phyloP scores from a whole-genome alignment of 2,888 invertebrate species.

The Celastrina argiolus region DNA sequence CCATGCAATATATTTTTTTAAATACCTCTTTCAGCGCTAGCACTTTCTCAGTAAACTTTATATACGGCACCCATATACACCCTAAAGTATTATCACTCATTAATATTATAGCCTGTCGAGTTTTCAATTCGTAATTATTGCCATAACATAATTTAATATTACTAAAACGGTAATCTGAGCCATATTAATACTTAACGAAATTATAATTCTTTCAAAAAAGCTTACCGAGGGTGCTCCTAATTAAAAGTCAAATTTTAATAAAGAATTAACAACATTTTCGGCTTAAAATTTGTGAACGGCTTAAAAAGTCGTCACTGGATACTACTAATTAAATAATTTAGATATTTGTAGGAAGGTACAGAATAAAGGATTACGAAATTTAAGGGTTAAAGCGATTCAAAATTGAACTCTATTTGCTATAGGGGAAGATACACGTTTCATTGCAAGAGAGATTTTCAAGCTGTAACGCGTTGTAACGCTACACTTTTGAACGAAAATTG shows the following conservation, averaged over 20 bases:
- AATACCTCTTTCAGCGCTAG: too few species aligned
- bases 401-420: too few species aligned
- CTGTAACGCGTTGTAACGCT: too few species aligned
- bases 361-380: background rate
- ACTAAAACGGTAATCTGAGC: background rate
- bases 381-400: background rate
- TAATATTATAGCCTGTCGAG: too few species aligned
- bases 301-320: background rate
- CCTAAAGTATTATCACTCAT: too few species aligned
- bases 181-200: background rate
- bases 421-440: too few species aligned
- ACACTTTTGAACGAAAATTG: too few species aligned
- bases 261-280: conserved; percentile 2
- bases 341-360: background rate
- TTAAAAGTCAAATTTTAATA: conserved; percentile 12
- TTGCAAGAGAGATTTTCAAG: too few species aligned
- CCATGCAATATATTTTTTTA: too few species aligned
- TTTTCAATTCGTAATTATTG: too few species aligned
- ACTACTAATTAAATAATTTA: conserved; percentile 13
- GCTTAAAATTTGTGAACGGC: conserved; percentile 8
- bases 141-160: background rate
- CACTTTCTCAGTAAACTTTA: too few species aligned
- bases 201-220: background rate
- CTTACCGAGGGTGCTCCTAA: background rate
- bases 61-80: too few species aligned